These are phyloP conservation scores for Drosophila anomelani DNA, from an alignment of 2,888 invertebrate genomes.

Conservation along the genomic window DNA sequence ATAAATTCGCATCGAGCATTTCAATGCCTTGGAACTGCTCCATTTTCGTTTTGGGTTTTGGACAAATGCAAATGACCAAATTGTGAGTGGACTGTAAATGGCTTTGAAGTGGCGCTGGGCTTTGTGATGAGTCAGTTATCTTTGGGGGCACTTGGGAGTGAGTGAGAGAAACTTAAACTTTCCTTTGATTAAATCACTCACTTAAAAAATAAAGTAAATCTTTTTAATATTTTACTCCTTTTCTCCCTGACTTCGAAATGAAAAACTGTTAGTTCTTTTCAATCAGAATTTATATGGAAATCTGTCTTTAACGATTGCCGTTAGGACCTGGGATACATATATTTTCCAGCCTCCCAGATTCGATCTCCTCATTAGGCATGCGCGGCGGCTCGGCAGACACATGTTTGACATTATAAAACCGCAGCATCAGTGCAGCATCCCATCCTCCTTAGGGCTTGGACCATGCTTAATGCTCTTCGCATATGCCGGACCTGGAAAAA, in stretches of 20 bases:
- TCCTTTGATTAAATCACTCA: no score
- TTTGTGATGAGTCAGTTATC: conserved; percentile 23
- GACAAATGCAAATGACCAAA: conserved; percentile 53
- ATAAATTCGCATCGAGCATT: conserved; percentile 64
- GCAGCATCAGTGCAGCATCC: conserved; percentile 54
- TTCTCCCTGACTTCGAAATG: background rate
- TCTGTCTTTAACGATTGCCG: conserved; percentile 48
- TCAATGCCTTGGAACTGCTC: conserved; percentile 59
- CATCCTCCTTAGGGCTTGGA: conserved; percentile 36
- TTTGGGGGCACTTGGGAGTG: background rate
- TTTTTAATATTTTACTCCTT: background rate
- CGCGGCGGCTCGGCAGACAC: conserved; percentile 53
- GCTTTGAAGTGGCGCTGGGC: conserved; percentile 22
- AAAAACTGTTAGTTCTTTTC: background rate
- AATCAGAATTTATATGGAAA: conserved; percentile 16
- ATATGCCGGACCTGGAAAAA: conserved; percentile 39
- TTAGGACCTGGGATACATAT: conserved; percentile 24
- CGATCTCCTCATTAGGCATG: conserved; percentile 45
- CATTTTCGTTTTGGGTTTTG: conserved; percentile 59
- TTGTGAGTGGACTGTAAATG: conserved; percentile 59
- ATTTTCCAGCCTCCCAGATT: conserved; percentile 25
- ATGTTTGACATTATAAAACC: conserved; percentile 74
- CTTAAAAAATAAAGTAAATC: background rate
- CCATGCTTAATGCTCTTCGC: conserved; percentile 60
- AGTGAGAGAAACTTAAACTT: background rate